These are phyloP conservation scores for Pocillopora damicornis DNA, from an alignment of 64 coral and sea anemone species.

Conservation along the genomic window DNA sequence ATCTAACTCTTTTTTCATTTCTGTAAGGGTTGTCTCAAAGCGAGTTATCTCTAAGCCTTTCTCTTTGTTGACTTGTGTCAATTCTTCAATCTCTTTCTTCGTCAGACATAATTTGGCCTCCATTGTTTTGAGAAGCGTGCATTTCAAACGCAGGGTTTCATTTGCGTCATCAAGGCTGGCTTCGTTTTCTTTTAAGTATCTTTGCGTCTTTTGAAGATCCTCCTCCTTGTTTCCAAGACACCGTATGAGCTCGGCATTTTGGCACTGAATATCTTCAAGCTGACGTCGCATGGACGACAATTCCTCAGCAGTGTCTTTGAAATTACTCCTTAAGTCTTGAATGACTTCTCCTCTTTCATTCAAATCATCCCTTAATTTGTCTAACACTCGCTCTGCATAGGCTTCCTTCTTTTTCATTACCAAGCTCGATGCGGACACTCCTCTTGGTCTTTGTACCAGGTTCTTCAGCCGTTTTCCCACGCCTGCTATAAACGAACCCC, in stretches of 20 bases:
- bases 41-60: background rate
- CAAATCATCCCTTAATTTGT: background rate
- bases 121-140: background rate
- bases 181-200: background rate
- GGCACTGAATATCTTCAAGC: background rate
- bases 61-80: background rate
- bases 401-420: background rate
- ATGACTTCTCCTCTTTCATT: background rate
- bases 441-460: background rate
- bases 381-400: background rate
- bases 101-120: background rate
- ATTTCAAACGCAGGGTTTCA: background rate
- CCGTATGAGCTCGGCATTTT: background rate
- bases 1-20: background rate
- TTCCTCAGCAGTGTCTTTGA: background rate
- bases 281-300: background rate
- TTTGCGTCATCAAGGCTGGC: background rate
- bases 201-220: background rate
- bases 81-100: background rate
- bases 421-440: background rate
- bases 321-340: background rate
- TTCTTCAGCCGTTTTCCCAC: background rate
- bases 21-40: background rate
- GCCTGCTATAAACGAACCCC: background rate
- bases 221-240: background rate